Evolutionary conservation across 2,888 invertebrate genomes (phyloP).

Genomic region (Drosophila suboccidentalis): DNA sequence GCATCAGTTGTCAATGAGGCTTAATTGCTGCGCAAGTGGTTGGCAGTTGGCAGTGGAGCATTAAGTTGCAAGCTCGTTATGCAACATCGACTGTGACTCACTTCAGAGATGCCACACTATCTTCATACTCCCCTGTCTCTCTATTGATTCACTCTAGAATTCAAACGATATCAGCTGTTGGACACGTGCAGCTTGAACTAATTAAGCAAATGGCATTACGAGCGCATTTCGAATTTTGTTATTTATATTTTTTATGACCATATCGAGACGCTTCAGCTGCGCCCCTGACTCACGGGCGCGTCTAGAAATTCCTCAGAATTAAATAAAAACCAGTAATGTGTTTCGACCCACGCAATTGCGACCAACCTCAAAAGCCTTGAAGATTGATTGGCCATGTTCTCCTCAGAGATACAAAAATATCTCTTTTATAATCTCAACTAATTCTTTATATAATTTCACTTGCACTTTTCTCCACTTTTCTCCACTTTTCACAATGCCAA

Average conservation of each 20-base stretch:
- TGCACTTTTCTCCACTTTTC: neutral
- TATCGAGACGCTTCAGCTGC: constrained; percentile 27
- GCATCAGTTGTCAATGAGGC: constrained; percentile 47
- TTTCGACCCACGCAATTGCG: constrained; percentile 41
- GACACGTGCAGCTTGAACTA: constrained; percentile 55
- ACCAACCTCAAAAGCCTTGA: constrained; percentile 37
- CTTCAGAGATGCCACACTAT: neutral
- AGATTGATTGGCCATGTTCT: constrained; percentile 18
- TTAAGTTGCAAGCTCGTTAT: constrained; percentile 73
- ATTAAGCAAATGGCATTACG: constrained; percentile 59
- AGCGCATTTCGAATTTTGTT: constrained; percentile 8
- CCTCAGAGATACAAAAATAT: neutral
- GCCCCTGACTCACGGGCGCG: constrained; percentile 68
- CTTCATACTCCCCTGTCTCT: neutral
- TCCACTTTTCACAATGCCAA: neutral
- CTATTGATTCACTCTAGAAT: neutral
- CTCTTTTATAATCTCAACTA: constrained; percentile 9
- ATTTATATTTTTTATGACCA: constrained; percentile 23
- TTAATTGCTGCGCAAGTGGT: constrained; percentile 68
- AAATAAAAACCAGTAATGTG: constrained; percentile 1
- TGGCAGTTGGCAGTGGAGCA: constrained; percentile 71
- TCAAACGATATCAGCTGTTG: neutral
- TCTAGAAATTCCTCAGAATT: constrained; percentile 55
- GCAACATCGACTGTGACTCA: constrained; percentile 52
- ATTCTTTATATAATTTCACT: constrained; percentile 6